Evolutionary conservation across 1,140 invertebrate genomes (phyloP), one percentile per base, ranked within the genome.

Genomic region (Nomia melanderi): DNA sequence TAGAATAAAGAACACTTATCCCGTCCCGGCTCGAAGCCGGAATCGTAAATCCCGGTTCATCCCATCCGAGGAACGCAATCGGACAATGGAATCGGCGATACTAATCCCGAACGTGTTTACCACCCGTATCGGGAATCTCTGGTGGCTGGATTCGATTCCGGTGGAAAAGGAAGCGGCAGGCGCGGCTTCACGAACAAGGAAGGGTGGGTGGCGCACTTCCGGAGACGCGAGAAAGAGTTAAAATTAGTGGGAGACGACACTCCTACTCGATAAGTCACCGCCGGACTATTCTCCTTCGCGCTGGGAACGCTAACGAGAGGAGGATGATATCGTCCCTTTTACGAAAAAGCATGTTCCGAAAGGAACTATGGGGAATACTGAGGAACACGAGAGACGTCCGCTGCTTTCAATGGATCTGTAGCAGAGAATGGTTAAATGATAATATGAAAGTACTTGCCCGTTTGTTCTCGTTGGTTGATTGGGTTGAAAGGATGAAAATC

Each of bases 191-290:
- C 27, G 39, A 2, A 27, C 17, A 12, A 23, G 14, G 53, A 17
- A 5, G 39, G 11, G 59, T 47, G 39, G 63, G 20, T n/a, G 50
- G 62, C 36, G 25, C n/a, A n/a, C 33, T 75, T 67, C 72, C 36
- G 31, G 70, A 41, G 12, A 14, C 20, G n/a, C 1, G n/a, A 23
- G n/a, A 11, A 27, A 23, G 54, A 27, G 66, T 62, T 64, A 47
- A 75, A 79, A 82, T 80, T 77, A 80, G 65, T 78, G 64, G 23
- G 54, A 25, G 20, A 56, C 50, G 70, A 62, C 70, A 77, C 60
- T 65, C 44, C 39, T 63, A 47, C 59, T 77, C 62, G 76, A 80
- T 80, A 83, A 78, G 82, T 83, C 72, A 79, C 44, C 31, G 64
- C 31, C 56, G 39, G 53, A 47, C 69, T 60, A 54, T 78, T 81